phyloP scores from a whole-genome alignment of 2,113 vertebrate genomes.

The Rhinopomastus cyanomelas region DNA sequence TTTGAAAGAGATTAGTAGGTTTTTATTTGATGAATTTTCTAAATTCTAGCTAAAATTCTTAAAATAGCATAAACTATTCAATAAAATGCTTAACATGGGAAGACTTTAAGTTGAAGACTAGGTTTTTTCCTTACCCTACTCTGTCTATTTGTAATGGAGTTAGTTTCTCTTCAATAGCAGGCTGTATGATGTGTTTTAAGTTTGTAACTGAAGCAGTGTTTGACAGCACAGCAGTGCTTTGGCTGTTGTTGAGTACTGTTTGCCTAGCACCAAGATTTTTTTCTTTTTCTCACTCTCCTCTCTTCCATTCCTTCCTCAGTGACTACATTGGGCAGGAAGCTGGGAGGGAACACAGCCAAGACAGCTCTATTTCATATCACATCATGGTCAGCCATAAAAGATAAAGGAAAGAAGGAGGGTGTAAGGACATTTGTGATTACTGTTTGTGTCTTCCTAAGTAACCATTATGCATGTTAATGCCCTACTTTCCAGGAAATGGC shows the following conservation, averaged over 20 bases:
- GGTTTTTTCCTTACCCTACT: not conserved
- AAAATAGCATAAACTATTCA: not conserved
- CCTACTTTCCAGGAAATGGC: not conserved
- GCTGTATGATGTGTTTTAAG: not conserved
- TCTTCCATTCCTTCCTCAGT: rapidly evolving
- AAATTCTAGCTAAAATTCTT: not conserved
- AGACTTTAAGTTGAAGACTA: not conserved
- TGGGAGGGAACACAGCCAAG: not conserved
- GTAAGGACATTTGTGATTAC: not conserved
- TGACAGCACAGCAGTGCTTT: not conserved
- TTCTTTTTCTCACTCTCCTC: not conserved
- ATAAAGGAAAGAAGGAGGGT: not conserved
- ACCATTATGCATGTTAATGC: not conserved
- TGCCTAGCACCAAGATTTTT: not conserved
- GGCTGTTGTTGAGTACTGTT: not conserved
- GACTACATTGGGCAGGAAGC: not conserved
- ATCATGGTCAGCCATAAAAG: not conserved
- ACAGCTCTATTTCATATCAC: rapidly evolving
- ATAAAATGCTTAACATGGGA: not conserved
- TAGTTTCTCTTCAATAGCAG: not conserved
- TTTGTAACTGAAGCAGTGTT: not conserved
- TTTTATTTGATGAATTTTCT: not conserved
- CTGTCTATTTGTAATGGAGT: not conserved
- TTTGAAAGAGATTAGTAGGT: not conserved
- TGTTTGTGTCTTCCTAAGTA: not conserved